Evolutionary conservation across 2,888 invertebrate genomes (phyloP).

Genomic region (Lasioglossum lativentre): DNA sequence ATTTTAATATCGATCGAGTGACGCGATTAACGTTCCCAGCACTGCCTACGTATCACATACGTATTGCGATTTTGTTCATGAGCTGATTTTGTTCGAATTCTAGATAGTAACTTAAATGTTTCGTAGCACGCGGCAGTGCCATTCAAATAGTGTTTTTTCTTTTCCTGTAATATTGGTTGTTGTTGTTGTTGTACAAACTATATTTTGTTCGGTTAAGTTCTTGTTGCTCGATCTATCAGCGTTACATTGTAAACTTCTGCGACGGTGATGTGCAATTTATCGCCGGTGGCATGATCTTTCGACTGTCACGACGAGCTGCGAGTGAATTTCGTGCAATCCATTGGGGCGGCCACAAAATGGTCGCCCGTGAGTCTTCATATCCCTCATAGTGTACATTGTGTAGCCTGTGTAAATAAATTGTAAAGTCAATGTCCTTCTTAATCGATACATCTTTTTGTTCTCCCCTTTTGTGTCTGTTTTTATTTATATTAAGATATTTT

Average conservation of each 20-base stretch:
- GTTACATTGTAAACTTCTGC: constrained; percentile 46
- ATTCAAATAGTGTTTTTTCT: constrained; percentile 15
- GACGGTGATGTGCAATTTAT: constrained; percentile 67
- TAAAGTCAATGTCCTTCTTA: constrained; percentile 52
- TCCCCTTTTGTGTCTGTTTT: background rate
- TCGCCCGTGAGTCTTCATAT: constrained; percentile 66
- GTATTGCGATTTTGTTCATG: background rate
- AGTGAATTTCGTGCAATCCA: constrained; percentile 62
- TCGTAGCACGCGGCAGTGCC: background rate
- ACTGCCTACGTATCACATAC: background rate
- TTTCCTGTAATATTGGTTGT: constrained; percentile 56
- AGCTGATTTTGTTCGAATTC: constrained; percentile 12
- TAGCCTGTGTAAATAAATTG: constrained; percentile 74
- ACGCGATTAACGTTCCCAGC: background rate
- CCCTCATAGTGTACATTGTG: constrained; percentile 74
- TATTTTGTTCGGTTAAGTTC: constrained; percentile 63
- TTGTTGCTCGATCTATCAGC: constrained; percentile 61
- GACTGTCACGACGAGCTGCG: constrained; percentile 49
- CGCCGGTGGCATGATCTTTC: constrained; percentile 51
- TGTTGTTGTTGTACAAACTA: constrained; percentile 66
- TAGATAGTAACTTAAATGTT: background rate
- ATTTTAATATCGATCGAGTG: background rate
- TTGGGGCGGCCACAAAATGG: constrained; percentile 37
- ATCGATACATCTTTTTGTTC: constrained; percentile 1
- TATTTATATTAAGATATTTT: background rate